phyloP scores from a whole-genome alignment of 2,797 vertebrate species.

The Acanthiza pusilla region DNA sequence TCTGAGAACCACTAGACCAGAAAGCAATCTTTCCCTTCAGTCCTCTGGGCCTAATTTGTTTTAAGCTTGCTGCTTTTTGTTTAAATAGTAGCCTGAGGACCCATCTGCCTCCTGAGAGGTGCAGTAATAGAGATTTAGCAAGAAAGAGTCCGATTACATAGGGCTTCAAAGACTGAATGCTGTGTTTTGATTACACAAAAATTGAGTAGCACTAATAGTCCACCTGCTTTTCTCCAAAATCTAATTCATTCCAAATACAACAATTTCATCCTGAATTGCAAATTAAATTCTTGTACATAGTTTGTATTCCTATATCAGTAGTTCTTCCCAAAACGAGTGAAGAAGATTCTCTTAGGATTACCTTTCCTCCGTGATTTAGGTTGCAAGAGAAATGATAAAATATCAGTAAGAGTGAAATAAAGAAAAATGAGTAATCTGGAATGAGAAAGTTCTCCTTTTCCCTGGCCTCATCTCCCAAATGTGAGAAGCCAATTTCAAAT shows the following conservation, averaged over 20 bases:
- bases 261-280: background rate
- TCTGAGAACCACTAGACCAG: background rate
- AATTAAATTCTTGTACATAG: background rate
- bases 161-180: background rate
- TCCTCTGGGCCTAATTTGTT: background rate
- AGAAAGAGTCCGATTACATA: background rate
- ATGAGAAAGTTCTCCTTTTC: background rate
- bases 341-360: background rate
- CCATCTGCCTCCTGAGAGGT: background rate
- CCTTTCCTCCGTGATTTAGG: background rate
- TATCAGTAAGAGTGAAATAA: background rate
- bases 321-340: background rate
- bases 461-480: background rate
- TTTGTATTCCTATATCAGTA: background rate
- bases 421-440: background rate
- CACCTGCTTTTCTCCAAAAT: background rate
- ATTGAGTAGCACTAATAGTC: background rate
- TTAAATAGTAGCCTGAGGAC: background rate
- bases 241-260: background rate
- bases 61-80: background rate
- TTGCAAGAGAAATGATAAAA: background rate
- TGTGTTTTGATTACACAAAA: background rate
- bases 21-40: background rate
- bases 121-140: background rate
- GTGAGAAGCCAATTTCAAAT: accelerated